Conservation (phyloP, 2,797 vertebrate species). For the Malurus leucopterus region DNA sequence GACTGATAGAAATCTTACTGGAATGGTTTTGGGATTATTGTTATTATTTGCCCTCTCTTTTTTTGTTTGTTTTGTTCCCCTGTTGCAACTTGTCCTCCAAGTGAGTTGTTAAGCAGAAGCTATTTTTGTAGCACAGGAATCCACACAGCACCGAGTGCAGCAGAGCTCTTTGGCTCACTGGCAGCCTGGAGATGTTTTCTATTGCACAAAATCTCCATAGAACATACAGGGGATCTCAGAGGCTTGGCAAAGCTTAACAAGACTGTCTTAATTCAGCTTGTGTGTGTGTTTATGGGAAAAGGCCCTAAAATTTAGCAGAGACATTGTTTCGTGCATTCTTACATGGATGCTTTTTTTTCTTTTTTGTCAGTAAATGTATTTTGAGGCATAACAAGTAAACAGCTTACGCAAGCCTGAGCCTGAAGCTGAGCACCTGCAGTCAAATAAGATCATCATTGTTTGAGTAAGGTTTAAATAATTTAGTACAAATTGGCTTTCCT, state of each 20-base stretch:
- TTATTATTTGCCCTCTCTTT: not conserved
- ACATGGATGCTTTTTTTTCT: rapidly evolving
- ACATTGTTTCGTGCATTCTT: not conserved
- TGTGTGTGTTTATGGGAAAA: not conserved
- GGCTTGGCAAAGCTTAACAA: not conserved
- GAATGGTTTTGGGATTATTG: not conserved
- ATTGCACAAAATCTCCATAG: not conserved
- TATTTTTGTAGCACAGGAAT: not conserved
- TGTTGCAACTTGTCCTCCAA: not conserved
- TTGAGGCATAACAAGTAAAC: constrained; percentile 48
- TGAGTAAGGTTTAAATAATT: constrained; percentile 52
- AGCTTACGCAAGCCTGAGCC: constrained; percentile 34
- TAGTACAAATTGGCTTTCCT: constrained; percentile 61
- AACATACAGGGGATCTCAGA: not conserved
- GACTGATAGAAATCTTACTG: not conserved
- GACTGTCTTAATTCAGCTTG: not conserved
- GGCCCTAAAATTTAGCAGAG: not conserved
- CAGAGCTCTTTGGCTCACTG: not conserved
- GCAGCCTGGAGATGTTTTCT: not conserved
- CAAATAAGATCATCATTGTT: constrained; percentile 53
- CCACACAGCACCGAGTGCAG: not conserved
- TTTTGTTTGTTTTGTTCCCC: not conserved
- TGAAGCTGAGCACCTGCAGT: constrained; percentile 52
- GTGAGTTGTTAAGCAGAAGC: not conserved
- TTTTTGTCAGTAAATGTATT: not conserved